Base-by-base conservation (phyloP, 2,797 vertebrate genomes). In the Momotus momota region DNA sequence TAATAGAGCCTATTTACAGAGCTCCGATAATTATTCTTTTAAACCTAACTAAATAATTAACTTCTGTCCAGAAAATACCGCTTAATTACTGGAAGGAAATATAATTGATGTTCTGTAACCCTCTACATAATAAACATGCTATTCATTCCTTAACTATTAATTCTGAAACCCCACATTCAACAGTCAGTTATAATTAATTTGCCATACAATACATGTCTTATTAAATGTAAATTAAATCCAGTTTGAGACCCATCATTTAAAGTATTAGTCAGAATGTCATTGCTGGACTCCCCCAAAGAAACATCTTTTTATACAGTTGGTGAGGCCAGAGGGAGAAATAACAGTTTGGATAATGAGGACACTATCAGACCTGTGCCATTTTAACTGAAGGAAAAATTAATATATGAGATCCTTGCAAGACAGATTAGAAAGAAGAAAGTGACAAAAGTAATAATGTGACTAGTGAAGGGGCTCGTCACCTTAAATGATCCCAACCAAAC, bases 281-380 rank as follows among this genome's bases (percentile, higher is more conserved):
- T 81, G 26, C 70, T 80, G 78, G 70, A 88, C 80, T 94, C 11
- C 43, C 79, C 71, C 79, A 94, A 81, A 94, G 91, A 94, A 95
- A 66, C 23, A 65, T 87, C 5, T 87, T 82, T 95, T 96, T 95
- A 78, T 78, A 66, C 22, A 52, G 60, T 92, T 94, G 94, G 91
- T 96, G 80, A 91, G 89, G 82, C 96, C 93, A 90, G 89, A 88
- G 94, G 96, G 95, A 97, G 91, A 93, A 94, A 94, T 94, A 96
- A 93, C 69, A 88, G 48, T 91, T 93, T 94, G 55, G 80, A 33
- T 96, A 95, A 96, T 77, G 82, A 94, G 31, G 18, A 9, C 15
- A 67, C 35, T 84, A 93, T 96, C 87, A 91, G 87, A 91, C 33
- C 31, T 66, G 31, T 81, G 55, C 51, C 82, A 84, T 88, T 96